Conservation (phyloP, 2,888 invertebrate genomes). For the Drosophila peninsularis region DNA sequence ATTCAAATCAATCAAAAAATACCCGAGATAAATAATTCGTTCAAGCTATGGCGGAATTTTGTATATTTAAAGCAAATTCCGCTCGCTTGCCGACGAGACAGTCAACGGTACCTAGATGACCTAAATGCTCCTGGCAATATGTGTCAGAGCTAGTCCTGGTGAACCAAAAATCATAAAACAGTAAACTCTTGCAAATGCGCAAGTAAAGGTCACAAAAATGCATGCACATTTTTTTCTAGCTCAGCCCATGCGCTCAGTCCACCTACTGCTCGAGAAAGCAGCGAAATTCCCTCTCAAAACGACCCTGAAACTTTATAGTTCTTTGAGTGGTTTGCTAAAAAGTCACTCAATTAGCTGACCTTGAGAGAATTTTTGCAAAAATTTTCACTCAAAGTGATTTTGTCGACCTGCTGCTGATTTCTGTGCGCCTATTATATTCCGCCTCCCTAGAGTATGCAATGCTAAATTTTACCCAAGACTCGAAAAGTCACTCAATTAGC, state of each 20-base stretch:
- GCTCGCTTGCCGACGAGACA: background rate
- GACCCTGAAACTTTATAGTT: background rate
- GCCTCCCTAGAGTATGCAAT: too few species aligned
- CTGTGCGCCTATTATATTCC: constrained; percentile 1
- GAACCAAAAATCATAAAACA: background rate
- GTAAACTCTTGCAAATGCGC: constrained; percentile 1
- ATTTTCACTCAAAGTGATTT: background rate
- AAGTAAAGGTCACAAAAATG: constrained; percentile 1
- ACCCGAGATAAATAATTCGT: background rate
- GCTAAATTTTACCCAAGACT: too few species aligned
- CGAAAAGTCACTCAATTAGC: background rate
- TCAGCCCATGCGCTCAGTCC: background rate
- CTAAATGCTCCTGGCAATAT: background rate
- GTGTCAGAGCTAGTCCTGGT: background rate
- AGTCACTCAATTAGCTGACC: background rate
- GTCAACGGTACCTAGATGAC: background rate
- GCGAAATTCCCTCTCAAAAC: background rate
- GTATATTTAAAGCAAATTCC: background rate
- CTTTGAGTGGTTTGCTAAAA: background rate
- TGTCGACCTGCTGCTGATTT: background rate
- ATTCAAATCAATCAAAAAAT: background rate
- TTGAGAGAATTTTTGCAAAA: background rate
- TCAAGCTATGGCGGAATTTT: background rate
- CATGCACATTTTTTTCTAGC: background rate
- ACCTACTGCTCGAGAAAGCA: background rate